Base-by-base conservation (phyloP, 2,888 invertebrate genomes). In the Acanthococcus lagerstroemiae region DNA sequence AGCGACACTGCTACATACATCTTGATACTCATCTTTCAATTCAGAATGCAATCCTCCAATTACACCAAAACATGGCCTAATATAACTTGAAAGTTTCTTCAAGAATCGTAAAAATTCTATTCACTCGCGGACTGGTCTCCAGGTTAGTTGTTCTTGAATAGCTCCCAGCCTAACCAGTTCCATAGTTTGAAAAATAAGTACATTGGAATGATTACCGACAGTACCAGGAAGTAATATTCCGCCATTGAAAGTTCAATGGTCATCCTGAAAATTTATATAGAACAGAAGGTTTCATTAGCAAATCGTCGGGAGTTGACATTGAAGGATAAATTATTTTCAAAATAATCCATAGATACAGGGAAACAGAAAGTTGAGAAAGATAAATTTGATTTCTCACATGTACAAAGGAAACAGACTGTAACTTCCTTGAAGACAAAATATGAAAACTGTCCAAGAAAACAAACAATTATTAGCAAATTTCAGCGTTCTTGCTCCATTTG, bases 101-200 rank as follows among this genome's bases (percentile, higher is more conserved):
- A 7, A 37, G 15, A 37, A 37, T 15, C 12, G n/a, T n/a, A n/a
- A n/a, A n/a, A n/a, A n/a, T n/a, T n/a, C n/a, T n/a, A n/a, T n/a
- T n/a, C n/a, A n/a, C n/a, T n/a, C n/a, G n/a, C n/a, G n/a, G n/a
- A n/a, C n/a, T n/a, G n/a, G n/a, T n/a, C 15, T 15, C 19, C 19
- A 45, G 22, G 19, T 60, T 24, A 61, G 24, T 61, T 61, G 22
- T 61, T 61, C 17, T 61, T 61, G 37, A 61, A 61, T 22, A 61
- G 52, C 24, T 61, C 61, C 61, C 61, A 61, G 2, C 61, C 61
- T 37, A 61, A 24, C 61, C 61, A 61, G 12, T 50, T 52, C 61
- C 61, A 61, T 30, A 61, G 37, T 21, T 61, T 61, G 44, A 61
- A 61, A 12, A 61, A 61, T 4, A 61, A 30, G 17, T 27, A 61